phyloP scores from a whole-genome alignment of 1,140 invertebrate species.

The Paraescarpia echinospica region DNA sequence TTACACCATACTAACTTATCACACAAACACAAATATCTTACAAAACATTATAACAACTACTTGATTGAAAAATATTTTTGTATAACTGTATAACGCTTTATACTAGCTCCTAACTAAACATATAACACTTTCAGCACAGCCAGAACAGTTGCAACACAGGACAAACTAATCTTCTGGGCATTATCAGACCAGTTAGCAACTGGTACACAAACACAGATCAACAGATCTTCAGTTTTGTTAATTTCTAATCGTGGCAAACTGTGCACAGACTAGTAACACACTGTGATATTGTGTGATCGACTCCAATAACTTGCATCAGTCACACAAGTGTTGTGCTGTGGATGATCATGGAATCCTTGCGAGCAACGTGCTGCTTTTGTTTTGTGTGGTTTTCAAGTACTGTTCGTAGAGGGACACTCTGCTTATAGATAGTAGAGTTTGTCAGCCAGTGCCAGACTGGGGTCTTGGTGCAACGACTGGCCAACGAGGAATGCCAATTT shows the following conservation, averaged over 20 bases:
- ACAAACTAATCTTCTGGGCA: not conserved
- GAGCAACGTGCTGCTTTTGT: not conserved
- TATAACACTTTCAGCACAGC: not conserved
- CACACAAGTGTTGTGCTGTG: not conserved
- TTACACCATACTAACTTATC: not conserved
- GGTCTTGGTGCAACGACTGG: conserved; percentile 63
- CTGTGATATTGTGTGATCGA: not conserved
- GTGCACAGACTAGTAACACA: not conserved
- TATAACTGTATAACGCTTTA: not conserved
- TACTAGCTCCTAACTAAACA: not conserved
- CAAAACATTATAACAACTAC: not conserved
- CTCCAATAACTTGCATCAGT: not conserved
- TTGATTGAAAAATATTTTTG: no score
- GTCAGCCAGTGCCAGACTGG: conserved; percentile 12
- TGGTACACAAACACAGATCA: not conserved
- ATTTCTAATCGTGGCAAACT: not conserved
- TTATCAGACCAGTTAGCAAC: not conserved
- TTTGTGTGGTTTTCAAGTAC: not conserved
- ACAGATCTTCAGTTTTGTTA: not conserved
- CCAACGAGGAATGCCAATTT: conserved; percentile 81
- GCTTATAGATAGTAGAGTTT: conserved; percentile 26
- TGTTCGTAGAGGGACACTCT: no score
- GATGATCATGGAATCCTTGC: not conserved
- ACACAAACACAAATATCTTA: not conserved
- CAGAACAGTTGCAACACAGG: not conserved